A percentile compares a stretch with the other conserved stretches of the same genome.
phyloP scores from a whole-genome alignment of 2,888 invertebrate genomes.

The Alloplasta piceator region DNA sequence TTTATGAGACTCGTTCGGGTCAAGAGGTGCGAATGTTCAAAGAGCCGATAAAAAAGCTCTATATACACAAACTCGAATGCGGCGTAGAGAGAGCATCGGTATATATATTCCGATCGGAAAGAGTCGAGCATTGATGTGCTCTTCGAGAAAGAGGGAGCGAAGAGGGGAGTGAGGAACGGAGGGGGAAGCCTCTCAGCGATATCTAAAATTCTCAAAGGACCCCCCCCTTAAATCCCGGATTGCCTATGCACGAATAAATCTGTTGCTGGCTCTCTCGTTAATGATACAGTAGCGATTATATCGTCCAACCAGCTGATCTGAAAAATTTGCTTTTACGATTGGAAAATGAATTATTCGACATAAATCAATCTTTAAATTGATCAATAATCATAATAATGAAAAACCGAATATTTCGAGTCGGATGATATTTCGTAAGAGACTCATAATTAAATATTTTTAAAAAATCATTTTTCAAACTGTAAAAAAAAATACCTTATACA shows the following conservation, averaged over 20 bases:
- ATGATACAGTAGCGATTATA: constrained; percentile 29
- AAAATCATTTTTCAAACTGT: too few species aligned
- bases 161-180: neutral
- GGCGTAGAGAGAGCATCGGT: neutral
- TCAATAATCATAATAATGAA: too few species aligned
- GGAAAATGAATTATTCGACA: too few species aligned
- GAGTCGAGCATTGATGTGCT: constrained; percentile 1
- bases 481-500: too few species aligned
- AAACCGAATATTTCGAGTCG: too few species aligned
- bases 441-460: too few species aligned
- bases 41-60: constrained; percentile 74
- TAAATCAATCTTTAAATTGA: too few species aligned
- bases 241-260: neutral
- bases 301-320: too few species aligned
- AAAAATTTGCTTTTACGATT: too few species aligned
- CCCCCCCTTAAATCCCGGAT: constrained; percentile 17
- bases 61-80: constrained; percentile 8
- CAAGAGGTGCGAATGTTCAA: constrained; percentile 79
- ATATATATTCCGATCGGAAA: neutral
- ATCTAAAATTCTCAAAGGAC: constrained; percentile 71
- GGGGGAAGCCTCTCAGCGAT: constrained; percentile 74
- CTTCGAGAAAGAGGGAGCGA: neutral
- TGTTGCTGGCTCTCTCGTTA: constrained; percentile 11
- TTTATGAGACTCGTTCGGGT: constrained; percentile 76
- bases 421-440: too few species aligned